Evolutionary conservation across 92 coral and sea anemone species (phyloP), one percentile per base, ranked within the genome.

Genomic region (Phenganax stokvisi): DNA sequence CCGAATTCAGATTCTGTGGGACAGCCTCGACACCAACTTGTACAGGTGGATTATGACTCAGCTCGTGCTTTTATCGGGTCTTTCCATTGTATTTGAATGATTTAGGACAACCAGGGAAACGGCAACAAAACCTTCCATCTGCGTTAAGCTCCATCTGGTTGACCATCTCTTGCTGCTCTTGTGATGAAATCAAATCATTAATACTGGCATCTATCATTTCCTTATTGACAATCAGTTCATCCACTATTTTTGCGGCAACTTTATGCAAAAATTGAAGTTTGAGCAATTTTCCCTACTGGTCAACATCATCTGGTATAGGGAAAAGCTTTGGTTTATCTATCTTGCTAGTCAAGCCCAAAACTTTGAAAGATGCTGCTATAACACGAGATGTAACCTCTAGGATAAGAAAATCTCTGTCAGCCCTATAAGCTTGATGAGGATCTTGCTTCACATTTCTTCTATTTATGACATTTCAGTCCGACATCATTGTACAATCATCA

Each of bases 391-490:
- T 80, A 13, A 85, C 81, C 66, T 72, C 85, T 16, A 85, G 63
- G 28, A 85, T 51, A 54, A 85, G 44, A 66, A 85, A 85, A 56
- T 81, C 88, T 47, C 81, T 72, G 58, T 85, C 85, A 71, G 88
- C 81, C 63, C 85, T 51, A 58, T 74, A 80, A 52, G 81, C 85
- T 9, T 58, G 27, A 79, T 80, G 88, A 31, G 88, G 88, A 65
- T 85, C 88, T 31, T 85, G 81, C 44, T 74, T 62, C 13, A 85
- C 85, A 85, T 85, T 85, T 12, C 85, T 80, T 17, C 88, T 70
- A 63, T 85, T 81, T n/a, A 85, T 85, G 10, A 85, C 60, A 85
- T 80, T 85, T 47, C 85, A 28, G 70, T 85, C 88, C 61, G 85
- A 77, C 63, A 72, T 53, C 81, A 85, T 61, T 6, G 88, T 80